Evolutionary conservation across 2,888 invertebrate species (phyloP).

Genomic region (Melinopterus prodromus): DNA sequence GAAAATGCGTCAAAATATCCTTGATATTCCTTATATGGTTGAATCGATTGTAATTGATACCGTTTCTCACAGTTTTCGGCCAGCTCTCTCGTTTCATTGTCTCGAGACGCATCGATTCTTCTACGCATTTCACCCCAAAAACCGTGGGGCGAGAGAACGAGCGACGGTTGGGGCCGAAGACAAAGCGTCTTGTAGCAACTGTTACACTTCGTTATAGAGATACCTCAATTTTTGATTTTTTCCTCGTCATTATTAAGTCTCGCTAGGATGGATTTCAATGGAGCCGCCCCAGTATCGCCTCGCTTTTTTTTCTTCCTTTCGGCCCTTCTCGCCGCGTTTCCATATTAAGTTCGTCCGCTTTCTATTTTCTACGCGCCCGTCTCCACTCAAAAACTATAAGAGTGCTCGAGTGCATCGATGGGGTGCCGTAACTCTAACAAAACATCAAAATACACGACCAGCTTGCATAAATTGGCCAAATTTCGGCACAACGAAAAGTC

Average conservation of each 20-base stretch:
- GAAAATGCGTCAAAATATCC: too few relatives aligned
- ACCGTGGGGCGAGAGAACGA: background rate
- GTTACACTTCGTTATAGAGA: constrained; percentile 50
- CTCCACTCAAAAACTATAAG: constrained; percentile 23
- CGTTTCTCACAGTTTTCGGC: background rate
- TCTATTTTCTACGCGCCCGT: constrained; percentile 9
- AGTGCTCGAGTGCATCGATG: background rate
- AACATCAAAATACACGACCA: constrained; percentile 12
- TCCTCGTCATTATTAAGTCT: constrained; percentile 43
- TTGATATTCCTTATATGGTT: background rate
- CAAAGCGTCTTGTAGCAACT: constrained; percentile 45
- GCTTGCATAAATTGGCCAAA: constrained; percentile 44
- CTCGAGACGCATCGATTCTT: background rate
- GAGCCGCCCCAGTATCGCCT: constrained; percentile 34
- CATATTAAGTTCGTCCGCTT: constrained; percentile 23
- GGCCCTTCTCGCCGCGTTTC: constrained; percentile 28
- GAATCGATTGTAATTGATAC: background rate
- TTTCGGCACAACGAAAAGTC: constrained; percentile 43
- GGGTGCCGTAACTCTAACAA: background rate
- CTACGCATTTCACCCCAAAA: background rate
- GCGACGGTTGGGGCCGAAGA: constrained; percentile 32
- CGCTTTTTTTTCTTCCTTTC: constrained; percentile 23
- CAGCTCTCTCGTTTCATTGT: background rate
- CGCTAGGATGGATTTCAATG: constrained; percentile 47
- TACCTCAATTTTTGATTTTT: constrained; percentile 49